Evolutionary conservation across 2,888 invertebrate species (phyloP).

Genomic region (Lymantria dispar): DNA sequence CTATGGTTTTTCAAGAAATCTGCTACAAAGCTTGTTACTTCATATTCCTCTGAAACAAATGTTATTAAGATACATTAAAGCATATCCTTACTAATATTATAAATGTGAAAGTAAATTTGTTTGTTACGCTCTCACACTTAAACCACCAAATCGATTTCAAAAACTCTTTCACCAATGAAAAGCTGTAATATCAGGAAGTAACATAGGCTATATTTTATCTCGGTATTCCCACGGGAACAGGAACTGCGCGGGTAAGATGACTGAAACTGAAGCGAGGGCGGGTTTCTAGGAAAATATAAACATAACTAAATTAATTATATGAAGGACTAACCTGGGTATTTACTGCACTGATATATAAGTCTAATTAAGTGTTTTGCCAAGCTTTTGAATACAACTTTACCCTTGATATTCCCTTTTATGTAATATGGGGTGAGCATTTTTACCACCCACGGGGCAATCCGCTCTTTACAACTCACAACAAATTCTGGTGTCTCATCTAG

Average conservation of each 20-base stretch:
- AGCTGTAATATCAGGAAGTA: no score
- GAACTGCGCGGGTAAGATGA: no score
- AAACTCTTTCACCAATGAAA: no score
- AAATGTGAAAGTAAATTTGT: no score
- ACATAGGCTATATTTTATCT: no score
- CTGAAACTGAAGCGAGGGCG: no score
- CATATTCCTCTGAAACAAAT: conserved; percentile 75
- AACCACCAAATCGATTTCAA: no score
- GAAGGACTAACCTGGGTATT: conserved; percentile 74
- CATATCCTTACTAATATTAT: background rate
- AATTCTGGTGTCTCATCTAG: conserved; percentile 77
- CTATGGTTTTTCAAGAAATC: conserved; percentile 77
- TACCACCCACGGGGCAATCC: conserved; percentile 84
- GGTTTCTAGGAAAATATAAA: background rate
- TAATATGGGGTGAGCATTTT: conserved; percentile 84
- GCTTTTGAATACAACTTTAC: conserved; percentile 83
- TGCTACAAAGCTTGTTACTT: conserved; percentile 74
- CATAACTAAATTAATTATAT: background rate
- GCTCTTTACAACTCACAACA: conserved; percentile 78
- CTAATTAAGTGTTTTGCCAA: conserved; percentile 83
- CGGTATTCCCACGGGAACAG: no score
- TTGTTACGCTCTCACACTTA: no score
- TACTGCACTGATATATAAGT: conserved; percentile 78
- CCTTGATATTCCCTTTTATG: conserved; percentile 81
- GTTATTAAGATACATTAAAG: background rate